Conservation (phyloP, 2,113 vertebrate species). For the Megaceryle maxima region DNA sequence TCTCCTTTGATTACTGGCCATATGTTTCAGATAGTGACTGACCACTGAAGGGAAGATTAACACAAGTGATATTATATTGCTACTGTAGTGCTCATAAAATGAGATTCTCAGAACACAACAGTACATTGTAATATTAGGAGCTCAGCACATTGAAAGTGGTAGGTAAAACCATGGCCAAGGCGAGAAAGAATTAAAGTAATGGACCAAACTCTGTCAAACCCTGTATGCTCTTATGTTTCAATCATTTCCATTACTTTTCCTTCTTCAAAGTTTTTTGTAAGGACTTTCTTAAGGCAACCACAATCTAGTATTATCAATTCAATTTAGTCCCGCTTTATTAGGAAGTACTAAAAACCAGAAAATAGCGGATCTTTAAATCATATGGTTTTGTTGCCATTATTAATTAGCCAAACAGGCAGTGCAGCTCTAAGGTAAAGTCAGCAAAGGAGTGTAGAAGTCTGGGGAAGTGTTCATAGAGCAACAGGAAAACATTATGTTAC, state of each 20-base stretch:
- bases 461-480: neutral
- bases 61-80: neutral
- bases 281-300: neutral
- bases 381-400: neutral
- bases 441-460: neutral
- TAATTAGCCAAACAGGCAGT: neutral
- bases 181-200: neutral
- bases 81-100: neutral
- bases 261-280: neutral
- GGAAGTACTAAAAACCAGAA: neutral
- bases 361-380: neutral
- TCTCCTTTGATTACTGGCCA: neutral
- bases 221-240: neutral
- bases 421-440: neutral
- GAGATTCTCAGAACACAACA: neutral
- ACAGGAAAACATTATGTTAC: neutral
- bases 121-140: neutral
- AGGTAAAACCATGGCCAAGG: neutral
- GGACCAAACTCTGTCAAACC: neutral
- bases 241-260: neutral
- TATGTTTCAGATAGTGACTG: neutral
- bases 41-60: neutral
- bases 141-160: neutral
- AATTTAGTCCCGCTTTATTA: neutral
- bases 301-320: accelerated